These are phyloP conservation scores for Aradophagus sp. DNA, from an alignment of 1,140 invertebrate genomes.

Conservation along the genomic window DNA sequence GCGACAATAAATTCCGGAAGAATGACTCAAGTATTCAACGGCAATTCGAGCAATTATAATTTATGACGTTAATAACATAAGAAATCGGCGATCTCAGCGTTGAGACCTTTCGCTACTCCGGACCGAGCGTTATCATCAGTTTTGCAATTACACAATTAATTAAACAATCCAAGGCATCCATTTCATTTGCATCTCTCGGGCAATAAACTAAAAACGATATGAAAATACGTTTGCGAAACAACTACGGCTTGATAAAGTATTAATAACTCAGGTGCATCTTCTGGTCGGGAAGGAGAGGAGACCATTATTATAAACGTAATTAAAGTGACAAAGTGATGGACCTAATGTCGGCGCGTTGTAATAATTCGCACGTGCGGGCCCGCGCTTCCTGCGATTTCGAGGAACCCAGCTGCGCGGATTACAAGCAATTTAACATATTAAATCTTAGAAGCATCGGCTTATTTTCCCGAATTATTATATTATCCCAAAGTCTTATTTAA, in stretches of 20 bases:
- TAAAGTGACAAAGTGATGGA: slow-evolving; percentile 54
- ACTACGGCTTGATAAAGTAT: slow-evolving; percentile 39
- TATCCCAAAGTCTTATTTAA: slow-evolving; percentile 34
- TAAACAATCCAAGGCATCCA: too few relatives aligned
- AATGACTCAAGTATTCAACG: too few relatives aligned
- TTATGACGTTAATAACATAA: too few relatives aligned
- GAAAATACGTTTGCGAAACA: slow-evolving; percentile 10
- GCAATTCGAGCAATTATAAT: too few relatives aligned
- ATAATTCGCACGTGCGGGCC: slow-evolving; percentile 52
- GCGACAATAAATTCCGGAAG: too few relatives aligned
- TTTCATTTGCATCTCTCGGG: not conserved
- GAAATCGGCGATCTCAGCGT: too few relatives aligned
- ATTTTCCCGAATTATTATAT: slow-evolving; percentile 35
- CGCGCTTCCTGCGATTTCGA: slow-evolving; percentile 33
- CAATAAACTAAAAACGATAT: slow-evolving; percentile 2
- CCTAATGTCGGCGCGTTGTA: slow-evolving; percentile 48
- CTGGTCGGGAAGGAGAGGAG: not conserved
- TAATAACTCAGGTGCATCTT: slow-evolving; percentile 35
- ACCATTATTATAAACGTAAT: slow-evolving; percentile 53
- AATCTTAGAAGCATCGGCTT: slow-evolving; percentile 43
- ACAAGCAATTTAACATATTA: slow-evolving; percentile 51
- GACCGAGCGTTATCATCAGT: too few relatives aligned
- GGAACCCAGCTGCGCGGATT: slow-evolving; percentile 50
- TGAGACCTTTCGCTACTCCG: too few relatives aligned
- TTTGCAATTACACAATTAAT: too few relatives aligned